These are phyloP conservation scores for Strigamia transsilvanica DNA, from an alignment of 2,888 invertebrate genomes.

Conservation along the genomic window DNA sequence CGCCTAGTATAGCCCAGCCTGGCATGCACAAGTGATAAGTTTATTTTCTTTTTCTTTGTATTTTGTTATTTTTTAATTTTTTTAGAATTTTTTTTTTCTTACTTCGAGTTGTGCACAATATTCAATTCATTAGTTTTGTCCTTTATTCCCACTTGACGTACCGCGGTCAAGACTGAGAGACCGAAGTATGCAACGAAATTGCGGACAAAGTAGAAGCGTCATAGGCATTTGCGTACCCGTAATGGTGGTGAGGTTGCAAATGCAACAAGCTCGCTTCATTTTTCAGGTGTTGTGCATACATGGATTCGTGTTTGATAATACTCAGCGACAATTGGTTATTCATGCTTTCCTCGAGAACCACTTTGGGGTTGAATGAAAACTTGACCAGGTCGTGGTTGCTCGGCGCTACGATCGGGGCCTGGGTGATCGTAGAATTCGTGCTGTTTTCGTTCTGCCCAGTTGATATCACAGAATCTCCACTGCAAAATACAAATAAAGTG, in stretches of 20 bases:
- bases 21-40: not conserved
- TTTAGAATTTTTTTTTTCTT: too few species aligned
- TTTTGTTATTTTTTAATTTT: too few species aligned
- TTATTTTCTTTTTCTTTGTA: too few species aligned
- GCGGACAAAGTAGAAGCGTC: not conserved
- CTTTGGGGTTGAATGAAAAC: not conserved
- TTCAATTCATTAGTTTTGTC: not conserved
- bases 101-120: too few species aligned
- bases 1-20: too few species aligned
- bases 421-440: not conserved
- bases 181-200: not conserved
- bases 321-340: constrained; percentile 5
- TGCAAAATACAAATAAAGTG: not conserved
- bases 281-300: constrained; percentile 10
- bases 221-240: not conserved
- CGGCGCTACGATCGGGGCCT: not conserved
- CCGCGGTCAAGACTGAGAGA: constrained; percentile 6
- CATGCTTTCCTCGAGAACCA: not conserved
- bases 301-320: constrained; percentile 13
- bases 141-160: not conserved
- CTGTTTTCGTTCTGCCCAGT: not conserved
- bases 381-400: not conserved
- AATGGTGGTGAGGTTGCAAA: not conserved
- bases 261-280: not conserved
- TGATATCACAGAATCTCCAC: not conserved